Base-by-base conservation (phyloP, 2,888 invertebrate species). In the Athetis lepigone region DNA sequence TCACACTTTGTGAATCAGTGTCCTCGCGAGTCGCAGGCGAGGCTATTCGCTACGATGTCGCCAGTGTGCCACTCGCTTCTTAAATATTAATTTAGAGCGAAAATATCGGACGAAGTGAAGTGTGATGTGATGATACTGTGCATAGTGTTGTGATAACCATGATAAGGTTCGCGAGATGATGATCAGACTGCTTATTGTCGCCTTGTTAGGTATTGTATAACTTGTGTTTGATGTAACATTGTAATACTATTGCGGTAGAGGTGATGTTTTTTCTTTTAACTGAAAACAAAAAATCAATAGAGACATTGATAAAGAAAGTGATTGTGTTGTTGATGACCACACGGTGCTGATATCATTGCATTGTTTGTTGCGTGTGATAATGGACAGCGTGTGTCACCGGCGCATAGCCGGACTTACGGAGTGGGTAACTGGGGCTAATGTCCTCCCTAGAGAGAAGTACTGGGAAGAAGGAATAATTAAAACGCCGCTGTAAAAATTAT, bases 1-100 rank as follows among this genome's bases (percentile, higher is more conserved):
- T 70, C 72, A 68, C 80, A 84, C 81, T 88, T 89, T 87, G 87
- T 84, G 88, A 88, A 84, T 82, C 90, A 85, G 85, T 90, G 89
- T 75, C 83, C 75, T 63, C 54, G 63, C 58, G 58, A 27, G 33
- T 9, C 49, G 57, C 33, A 21, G 55, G 46, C 77, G 70, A 63
- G 73, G 75, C 61, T 19, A 29, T 0, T 7, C 25, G 36, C 25
- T 19, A 36, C 70, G 18, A n/a, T 43, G 45, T 7, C 36, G 42
- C 21, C 13, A 5, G 46, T 18, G 7, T n/a, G 33, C 13, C 29
- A 18, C 13, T 25, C n/a, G 1, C 33, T 25, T 59, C 33, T 47
- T 51, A 39, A 9, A 46, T 39, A 37, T 52, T 39, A 9, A 33
- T 33, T 2, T 6, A 23, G 69, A 54, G 21, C 13, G 25, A 52